Conservation (phyloP, 2,888 invertebrate species). For the Cepaea hortensis region DNA sequence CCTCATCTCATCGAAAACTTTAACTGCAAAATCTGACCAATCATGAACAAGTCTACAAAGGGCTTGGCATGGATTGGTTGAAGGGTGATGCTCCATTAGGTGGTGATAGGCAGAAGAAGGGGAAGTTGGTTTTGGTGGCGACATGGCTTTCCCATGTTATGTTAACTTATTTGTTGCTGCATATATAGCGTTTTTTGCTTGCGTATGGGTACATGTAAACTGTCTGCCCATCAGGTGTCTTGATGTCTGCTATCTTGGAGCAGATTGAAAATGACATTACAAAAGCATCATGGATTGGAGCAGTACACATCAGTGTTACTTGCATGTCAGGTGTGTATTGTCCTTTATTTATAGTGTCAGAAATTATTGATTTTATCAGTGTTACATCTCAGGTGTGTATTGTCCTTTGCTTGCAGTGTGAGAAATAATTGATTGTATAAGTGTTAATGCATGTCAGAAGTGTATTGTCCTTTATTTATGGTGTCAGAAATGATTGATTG, state of each 20-base stretch:
- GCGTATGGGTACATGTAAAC: no score
- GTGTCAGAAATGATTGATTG: not conserved
- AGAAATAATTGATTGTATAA: not conserved
- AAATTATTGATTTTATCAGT: not conserved
- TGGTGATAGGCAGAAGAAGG: no score
- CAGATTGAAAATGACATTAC: constrained; percentile 41
- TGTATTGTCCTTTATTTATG: not conserved
- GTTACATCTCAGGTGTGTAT: constrained; percentile 44
- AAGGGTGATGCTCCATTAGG: no score
- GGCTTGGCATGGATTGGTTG: no score
- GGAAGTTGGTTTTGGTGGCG: no score
- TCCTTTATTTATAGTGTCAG: not conserved
- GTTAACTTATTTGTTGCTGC: no score
- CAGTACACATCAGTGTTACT: constrained; percentile 45
- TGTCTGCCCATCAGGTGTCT: constrained; percentile 41
- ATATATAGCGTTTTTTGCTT: no score
- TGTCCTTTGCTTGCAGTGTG: not conserved
- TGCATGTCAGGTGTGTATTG: constrained; percentile 47
- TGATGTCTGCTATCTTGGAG: constrained; percentile 50
- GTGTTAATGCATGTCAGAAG: constrained; percentile 37
- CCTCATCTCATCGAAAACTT: no score
- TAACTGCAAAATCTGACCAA: no score
- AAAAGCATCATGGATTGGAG: constrained; percentile 51
- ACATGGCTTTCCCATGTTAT: no score
- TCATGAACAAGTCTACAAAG: no score